Percentiles rank a stretch among this genome's conserved stretches.
phyloP scores from a whole-genome alignment of 2,113 vertebrate species.

The Grammomys surdaster region DNA sequence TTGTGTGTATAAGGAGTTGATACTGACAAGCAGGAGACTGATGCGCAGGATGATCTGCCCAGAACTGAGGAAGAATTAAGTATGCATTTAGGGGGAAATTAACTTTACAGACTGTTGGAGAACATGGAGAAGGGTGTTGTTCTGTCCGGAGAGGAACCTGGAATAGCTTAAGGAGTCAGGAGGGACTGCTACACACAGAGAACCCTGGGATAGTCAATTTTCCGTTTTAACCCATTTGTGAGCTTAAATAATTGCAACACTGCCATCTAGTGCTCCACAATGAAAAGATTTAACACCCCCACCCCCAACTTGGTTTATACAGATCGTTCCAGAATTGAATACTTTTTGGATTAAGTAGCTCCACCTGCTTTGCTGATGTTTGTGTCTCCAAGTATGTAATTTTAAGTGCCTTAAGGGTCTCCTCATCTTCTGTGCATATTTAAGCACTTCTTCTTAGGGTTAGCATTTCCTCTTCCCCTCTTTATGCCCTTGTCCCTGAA shows the following conservation, averaged over 20 bases:
- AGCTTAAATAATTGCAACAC: slow-evolving; percentile 78
- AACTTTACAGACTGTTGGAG: background rate
- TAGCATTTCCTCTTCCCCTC: background rate
- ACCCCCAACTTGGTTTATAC: background rate
- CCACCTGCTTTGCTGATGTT: background rate
- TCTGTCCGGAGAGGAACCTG: background rate
- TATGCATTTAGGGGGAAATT: background rate
- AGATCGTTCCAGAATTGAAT: background rate
- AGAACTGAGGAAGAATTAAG: slow-evolving; percentile 30
- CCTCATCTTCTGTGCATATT: background rate
- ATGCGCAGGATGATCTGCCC: background rate
- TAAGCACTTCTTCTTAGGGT: background rate
- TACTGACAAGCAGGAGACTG: background rate
- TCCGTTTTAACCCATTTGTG: background rate
- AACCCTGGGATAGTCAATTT: background rate
- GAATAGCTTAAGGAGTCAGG: background rate
- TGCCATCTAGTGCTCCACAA: slow-evolving; percentile 86
- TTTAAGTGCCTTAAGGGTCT: background rate
- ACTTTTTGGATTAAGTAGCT: background rate
- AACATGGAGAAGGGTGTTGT: background rate
- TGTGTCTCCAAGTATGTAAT: background rate
- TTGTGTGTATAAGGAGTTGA: background rate
- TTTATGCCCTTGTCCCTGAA: background rate
- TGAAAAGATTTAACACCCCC: slow-evolving; percentile 65
- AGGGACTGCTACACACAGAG: background rate